Conservation (phyloP, 2,888 invertebrate genomes). For the Oligia latruncula region DNA sequence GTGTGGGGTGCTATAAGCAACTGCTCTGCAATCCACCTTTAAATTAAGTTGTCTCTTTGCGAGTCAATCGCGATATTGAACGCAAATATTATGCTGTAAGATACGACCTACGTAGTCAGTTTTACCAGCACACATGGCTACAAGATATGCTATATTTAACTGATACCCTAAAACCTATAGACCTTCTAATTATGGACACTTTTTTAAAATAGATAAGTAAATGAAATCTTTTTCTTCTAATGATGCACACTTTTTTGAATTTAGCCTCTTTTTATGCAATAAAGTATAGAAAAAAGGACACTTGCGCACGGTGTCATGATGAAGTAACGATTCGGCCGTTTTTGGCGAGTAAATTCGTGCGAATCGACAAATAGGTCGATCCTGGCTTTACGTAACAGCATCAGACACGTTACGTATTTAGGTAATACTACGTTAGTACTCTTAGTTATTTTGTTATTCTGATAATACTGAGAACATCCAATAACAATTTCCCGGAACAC, state of each 20-base stretch:
- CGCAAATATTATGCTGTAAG: neutral
- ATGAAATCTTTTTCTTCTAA: no score
- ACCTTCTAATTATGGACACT: neutral
- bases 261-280: no score
- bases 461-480: constrained; percentile 6
- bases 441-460: no score
- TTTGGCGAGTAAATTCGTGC: neutral
- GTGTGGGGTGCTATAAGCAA: neutral
- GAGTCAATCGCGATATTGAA: constrained; percentile 13
- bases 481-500: constrained; percentile 20
- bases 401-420: constrained; percentile 8
- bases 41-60: constrained; percentile 16
- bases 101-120: neutral
- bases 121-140: no score
- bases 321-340: no score
- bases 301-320: neutral
- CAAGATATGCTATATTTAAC: neutral
- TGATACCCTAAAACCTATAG: neutral
- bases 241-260: no score
- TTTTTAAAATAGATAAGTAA: no score
- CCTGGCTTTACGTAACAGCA: constrained; percentile 3
- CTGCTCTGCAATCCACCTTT: neutral
- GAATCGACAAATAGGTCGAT: neutral
- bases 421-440: neutral
- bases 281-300: no score